phyloP scores from a whole-genome alignment of 35 echinoderm and acorn worm species.

The Heliocidaris erythrogramma region DNA sequence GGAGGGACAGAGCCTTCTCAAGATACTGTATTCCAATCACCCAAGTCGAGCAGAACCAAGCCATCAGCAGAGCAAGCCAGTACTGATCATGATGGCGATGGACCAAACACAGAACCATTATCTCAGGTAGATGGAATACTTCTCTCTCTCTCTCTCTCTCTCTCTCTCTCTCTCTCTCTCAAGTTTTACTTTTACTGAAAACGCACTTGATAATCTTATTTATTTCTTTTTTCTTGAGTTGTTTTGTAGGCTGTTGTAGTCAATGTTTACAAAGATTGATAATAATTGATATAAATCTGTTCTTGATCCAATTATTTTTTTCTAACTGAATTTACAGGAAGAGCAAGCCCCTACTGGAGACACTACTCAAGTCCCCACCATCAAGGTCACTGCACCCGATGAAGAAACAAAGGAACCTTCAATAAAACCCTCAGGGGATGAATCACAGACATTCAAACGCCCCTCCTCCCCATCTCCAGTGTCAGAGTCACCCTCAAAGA shows the following conservation, averaged over 20 bases:
- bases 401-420: not conserved
- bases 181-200: too few species aligned
- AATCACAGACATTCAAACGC: constrained; percentile 28
- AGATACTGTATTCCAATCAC: constrained; percentile 30
- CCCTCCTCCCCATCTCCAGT: not conserved
- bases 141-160: not conserved
- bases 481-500: constrained; percentile 15
- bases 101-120: constrained; percentile 41
- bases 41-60: constrained; percentile 27
- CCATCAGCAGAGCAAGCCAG: constrained; percentile 12
- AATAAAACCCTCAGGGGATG: not conserved
- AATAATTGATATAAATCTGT: too few species aligned
- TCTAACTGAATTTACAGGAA: constrained; percentile 15
- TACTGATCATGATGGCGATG: constrained; percentile 26
- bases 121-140: not conserved
- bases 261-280: too few species aligned
- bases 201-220: too few species aligned
- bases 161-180: not conserved
- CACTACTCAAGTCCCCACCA: not conserved
- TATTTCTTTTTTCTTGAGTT: too few species aligned
- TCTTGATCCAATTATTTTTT: not conserved
- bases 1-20: not conserved
- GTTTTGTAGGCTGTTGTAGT: too few species aligned
- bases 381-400: constrained; percentile 26
- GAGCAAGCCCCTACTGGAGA: constrained; percentile 12